Evolutionary conservation across 2,797 vertebrate species (phyloP), one percentile per base, ranked within the genome.

Genomic region (Syngnathus acus): DNA sequence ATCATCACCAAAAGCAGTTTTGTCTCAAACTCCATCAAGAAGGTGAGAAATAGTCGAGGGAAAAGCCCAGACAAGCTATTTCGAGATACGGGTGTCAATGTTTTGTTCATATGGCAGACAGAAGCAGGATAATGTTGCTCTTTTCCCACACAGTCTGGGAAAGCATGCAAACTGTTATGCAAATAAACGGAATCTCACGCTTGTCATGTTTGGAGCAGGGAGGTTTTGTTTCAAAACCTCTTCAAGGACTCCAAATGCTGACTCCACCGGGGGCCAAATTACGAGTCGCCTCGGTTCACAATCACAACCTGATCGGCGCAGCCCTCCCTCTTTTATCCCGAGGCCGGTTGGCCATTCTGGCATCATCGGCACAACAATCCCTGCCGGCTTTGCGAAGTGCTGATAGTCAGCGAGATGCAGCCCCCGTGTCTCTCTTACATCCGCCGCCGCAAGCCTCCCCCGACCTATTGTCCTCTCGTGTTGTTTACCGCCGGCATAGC

Each of bases 341-440:
- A 5, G 54, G 67, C 70, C 9, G 17, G 65, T 76, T 70, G 76
- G 78, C 76, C 76, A 72, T 87, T 87, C 82, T 69, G 76, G 86
- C 80, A 81, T 37, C 72, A 77, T 86, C 80, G 64, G 2, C 80
- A 79, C 65, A 85, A 79, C 65, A 85, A 85, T 82, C 64, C 80
- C 75, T 70, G 67, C 57, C 65, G 80, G 87, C 84, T 90, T 89
- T 88, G 71, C 66, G 74, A 86, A 84, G 76, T 86, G 87, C 89
- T 89, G 89, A 87, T 77, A 69, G 82, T 90, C 88, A 88, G 87
- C 89, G 88, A 64, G 73, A 48, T 16, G 45, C 59, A 17, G 64
- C 17, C 71, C 63, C 71, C 63, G 32, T 54, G 68, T 60, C 73
- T n/a, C 43, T 32, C 57, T 61, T 55, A 51, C 66, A 58, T 66